These are phyloP conservation scores for Phacellophora camtschatica DNA, from an alignment of 30 jellyfish, hydroid and myxozoan genomes.

Conservation along the genomic window DNA sequence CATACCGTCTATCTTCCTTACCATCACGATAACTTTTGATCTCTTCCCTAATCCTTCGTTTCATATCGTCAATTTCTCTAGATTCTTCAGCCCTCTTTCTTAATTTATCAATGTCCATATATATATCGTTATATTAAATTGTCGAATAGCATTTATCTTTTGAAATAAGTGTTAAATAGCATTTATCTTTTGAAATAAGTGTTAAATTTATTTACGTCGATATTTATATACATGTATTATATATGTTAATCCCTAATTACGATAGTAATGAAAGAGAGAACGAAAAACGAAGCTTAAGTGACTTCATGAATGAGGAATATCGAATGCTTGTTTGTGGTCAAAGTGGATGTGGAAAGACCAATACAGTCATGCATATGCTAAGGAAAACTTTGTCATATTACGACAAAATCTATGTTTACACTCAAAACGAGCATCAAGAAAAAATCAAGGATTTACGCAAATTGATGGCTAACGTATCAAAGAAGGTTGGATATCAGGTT, in stretches of 20 bases:
- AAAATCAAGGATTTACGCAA: neutral
- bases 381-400: neutral
- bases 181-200: neutral
- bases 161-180: neutral
- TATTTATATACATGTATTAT: neutral
- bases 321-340: neutral
- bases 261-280: neutral
- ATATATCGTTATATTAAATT: conserved; percentile 22
- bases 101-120: neutral
- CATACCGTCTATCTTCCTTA: conserved; percentile 3
- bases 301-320: neutral
- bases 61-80: neutral
- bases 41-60: neutral
- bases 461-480: conserved; percentile 17
- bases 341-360: conserved; percentile 17
- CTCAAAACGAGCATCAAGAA: conserved; percentile 7
- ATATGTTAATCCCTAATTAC: neutral
- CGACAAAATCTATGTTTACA: neutral
- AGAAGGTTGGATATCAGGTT: conserved; percentile 5
- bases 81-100: neutral
- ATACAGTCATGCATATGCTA: conserved; percentile 19
- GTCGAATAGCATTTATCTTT: conserved; percentile 4
- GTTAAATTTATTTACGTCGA: neutral
- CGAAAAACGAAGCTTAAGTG: neutral
- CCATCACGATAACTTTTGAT: neutral